phyloP scores from a whole-genome alignment of 92 coral and sea anemone species.

The Muricea muricata region DNA sequence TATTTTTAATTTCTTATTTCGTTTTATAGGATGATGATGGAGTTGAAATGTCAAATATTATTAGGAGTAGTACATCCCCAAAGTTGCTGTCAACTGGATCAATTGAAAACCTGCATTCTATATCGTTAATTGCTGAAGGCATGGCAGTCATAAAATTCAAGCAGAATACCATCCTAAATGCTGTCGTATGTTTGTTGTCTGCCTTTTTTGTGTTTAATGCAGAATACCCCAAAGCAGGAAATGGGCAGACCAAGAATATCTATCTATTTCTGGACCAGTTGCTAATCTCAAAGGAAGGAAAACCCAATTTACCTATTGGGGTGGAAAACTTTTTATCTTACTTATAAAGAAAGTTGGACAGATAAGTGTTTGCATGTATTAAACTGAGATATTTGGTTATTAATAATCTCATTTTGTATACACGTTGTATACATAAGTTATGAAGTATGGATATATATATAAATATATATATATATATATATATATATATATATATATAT shows the following conservation, averaged over 20 bases:
- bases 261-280: not conserved
- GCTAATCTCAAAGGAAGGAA: not conserved
- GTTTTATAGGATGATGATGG: slow-evolving; percentile 15
- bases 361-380: too few species aligned
- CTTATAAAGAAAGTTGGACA: too few species aligned
- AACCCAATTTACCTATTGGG: too few species aligned
- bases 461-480: too few species aligned
- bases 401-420: too few species aligned
- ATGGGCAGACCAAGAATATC: slow-evolving; percentile 32
- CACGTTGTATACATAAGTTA: too few species aligned
- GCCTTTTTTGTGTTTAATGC: slow-evolving; percentile 41
- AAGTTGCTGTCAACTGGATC: slow-evolving; percentile 21
- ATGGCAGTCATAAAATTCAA: slow-evolving; percentile 29
- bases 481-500: too few species aligned
- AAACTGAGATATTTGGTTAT: too few species aligned
- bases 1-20: not conserved
- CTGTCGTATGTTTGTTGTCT: slow-evolving; percentile 37
- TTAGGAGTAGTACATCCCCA: slow-evolving; percentile 1
- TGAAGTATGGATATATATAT: too few species aligned
- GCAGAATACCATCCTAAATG: slow-evolving; percentile 23
- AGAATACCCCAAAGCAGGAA: slow-evolving; percentile 41
- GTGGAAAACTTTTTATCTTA: too few species aligned
- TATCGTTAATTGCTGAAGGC: slow-evolving; percentile 26
- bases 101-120: not conserved
- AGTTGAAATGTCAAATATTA: slow-evolving; percentile 4